These are phyloP conservation scores for Diarsia rubi DNA, from an alignment of 2,888 invertebrate genomes.

Conservation along the genomic window DNA sequence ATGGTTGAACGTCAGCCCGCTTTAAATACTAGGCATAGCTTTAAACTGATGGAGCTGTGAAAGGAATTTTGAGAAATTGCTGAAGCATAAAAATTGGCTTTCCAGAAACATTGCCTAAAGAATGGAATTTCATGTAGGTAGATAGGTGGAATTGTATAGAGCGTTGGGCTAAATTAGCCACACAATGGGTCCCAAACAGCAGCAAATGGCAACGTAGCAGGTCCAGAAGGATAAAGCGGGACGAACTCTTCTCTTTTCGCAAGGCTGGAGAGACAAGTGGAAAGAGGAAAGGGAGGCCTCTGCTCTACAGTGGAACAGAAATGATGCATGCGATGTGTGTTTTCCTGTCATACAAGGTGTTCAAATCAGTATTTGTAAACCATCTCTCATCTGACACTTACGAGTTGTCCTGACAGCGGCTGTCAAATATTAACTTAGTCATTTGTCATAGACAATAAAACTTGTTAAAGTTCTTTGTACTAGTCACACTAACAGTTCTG, in stretches of 20 bases:
- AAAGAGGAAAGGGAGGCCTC: too few species aligned
- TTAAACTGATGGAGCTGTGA: neutral
- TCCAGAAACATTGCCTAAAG: too few species aligned
- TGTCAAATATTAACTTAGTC: constrained; percentile 31
- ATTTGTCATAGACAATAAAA: neutral
- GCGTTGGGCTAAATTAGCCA: too few species aligned
- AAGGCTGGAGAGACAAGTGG: too few species aligned
- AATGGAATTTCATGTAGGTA: too few species aligned
- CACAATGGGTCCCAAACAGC: neutral
- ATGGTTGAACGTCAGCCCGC: constrained; percentile 34
- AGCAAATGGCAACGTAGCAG: neutral
- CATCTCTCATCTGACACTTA: constrained; percentile 1
- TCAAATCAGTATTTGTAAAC: constrained; percentile 3
- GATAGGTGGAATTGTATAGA: too few species aligned
- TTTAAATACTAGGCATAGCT: constrained; percentile 36
- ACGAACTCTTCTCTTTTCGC: neutral
- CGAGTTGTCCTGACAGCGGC: constrained; percentile 31
- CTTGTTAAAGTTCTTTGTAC: neutral
- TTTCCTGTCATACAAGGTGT: neutral
- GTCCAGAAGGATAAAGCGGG: neutral
- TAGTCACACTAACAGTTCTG: neutral
- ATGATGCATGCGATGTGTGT: neutral
- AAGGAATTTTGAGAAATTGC: neutral
- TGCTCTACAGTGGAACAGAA: too few species aligned
- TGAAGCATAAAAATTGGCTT: neutral